Evolutionary conservation across 2,888 invertebrate species (phyloP), one percentile per base, ranked within the genome.

Genomic region (Carpatolechia fugitivella): DNA sequence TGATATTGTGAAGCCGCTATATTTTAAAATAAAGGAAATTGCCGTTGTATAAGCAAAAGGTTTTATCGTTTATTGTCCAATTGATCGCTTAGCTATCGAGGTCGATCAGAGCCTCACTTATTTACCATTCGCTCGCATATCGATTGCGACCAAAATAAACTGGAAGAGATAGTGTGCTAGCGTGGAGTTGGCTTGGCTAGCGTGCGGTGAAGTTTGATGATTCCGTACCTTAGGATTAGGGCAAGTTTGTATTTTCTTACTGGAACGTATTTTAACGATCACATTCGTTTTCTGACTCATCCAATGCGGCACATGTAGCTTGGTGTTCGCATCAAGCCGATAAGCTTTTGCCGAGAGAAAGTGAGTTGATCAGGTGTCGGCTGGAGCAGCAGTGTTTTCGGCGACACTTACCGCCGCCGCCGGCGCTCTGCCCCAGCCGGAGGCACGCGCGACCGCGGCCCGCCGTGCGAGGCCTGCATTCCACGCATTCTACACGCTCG

Each of bases 11-110:
- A 90, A 87, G 85, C 84, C 84, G 83, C 86, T 89, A 87, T 89
- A 88, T 89, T 89, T 90, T 87, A 88, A 90, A 90, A 88, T 89
- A 90, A 90, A 89, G 85, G 81, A 87, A 84, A 85, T 86, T 86
- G 85, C 87, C 85, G 85, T 88, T 88, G 85, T 87, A 84, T 88
- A 88, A 87, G 84, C 89, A 85, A 82, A 82, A 84, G 73, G 77
- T 86, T 83, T 79, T 85, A 86, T 85, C 82, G 88, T 85, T 87
- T 86, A 86, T 83, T 87, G 72, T 82, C 82, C 82, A 79, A 82
- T 77, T 79, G 74, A 82, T 82, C 80, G 80, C 70, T 78, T 73
- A 76, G 72, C 70, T 76, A 81, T 75, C 67, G 75, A 82, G 80
- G 81, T 76, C 81, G 78, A 80, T 79, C 78, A 78, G 61, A 63